Evolutionary conservation across 1,140 invertebrate species (phyloP), one percentile per base, ranked within the genome.

Genomic region (Caenorhabditis brenneri): DNA sequence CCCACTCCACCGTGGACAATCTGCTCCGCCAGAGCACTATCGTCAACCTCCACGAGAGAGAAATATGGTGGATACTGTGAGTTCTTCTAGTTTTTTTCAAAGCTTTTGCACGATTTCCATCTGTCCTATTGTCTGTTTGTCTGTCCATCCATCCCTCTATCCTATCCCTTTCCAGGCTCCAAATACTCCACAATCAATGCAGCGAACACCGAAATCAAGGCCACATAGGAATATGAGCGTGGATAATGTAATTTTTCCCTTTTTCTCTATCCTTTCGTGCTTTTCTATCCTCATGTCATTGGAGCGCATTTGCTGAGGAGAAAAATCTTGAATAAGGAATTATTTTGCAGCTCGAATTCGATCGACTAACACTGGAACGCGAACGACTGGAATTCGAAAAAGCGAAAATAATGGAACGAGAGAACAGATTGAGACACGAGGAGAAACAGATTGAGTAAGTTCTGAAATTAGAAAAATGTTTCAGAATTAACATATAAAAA

Each of bases 301-400:
- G 19, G 46, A 53, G 31, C 36, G 80, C 53, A 80, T 81, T 31
- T 29, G 19, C 74, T n/a, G n/a, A n/a, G n/a, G n/a, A n/a, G n/a
- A n/a, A n/a, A n/a, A n/a, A n/a, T n/a, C 9, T 36, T 65, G 31
- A 74, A 74, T 55, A 1, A 2, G 4, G 24, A 74, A 31, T 31
- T 49, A n/a, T 88, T 89, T 80, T n/a, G n/a, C 69, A 89, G 89
- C 79, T 90, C 31, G 89, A 90, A 29, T 55, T 90, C 39, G 89
- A 91, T 49, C 29, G 88, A 39, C 79, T 89, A 7, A 89, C 87
- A 31, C 84, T 89, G 46, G 88, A 89, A 86, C 88, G 88, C 22
- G 88, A 89, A 65, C 80, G 89, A 60, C 55, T 89, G 24, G 89
- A 89, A 58, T 90, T 89, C 79, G 88, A 89, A 53, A 46, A 86